These are phyloP conservation scores for Gadus macrocephalus DNA, from an alignment of 2,113 vertebrate species.

Conservation along the genomic window DNA sequence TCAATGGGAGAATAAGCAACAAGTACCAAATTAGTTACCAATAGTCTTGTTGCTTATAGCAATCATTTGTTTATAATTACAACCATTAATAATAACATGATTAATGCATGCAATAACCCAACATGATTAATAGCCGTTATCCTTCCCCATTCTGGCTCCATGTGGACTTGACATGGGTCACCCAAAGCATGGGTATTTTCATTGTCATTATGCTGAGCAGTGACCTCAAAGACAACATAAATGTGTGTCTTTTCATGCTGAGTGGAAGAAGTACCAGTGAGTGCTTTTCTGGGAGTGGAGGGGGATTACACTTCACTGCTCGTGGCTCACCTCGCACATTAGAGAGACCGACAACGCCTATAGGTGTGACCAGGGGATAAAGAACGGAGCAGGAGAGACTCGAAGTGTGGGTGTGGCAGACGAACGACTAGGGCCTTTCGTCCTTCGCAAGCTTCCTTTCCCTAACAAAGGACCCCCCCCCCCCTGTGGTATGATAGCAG, in stretches of 20 bases:
- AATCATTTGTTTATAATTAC: no score
- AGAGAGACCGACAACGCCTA: slow-evolving; percentile 35
- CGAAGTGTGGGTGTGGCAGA: not conserved
- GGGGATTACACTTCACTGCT: slow-evolving; percentile 16
- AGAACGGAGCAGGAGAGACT: not conserved
- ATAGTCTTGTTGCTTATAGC: no score
- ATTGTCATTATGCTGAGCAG: not conserved
- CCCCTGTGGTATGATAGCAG: slow-evolving; percentile 6
- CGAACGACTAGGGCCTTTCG: not conserved
- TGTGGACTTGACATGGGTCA: no score
- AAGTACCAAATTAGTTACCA: no score
- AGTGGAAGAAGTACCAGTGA: slow-evolving; percentile 35
- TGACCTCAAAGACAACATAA: slow-evolving; percentile 15
- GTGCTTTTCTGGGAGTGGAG: not conserved
- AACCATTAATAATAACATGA: no score
- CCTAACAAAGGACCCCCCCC: slow-evolving; percentile 35
- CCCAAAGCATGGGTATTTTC: not conserved
- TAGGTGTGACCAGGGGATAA: slow-evolving; percentile 46
- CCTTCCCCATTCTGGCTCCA: no score
- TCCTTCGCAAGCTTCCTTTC: slow-evolving; percentile 12
- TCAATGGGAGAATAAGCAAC: no score
- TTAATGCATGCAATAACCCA: no score
- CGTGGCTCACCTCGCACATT: slow-evolving; percentile 55
- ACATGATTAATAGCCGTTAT: no score
- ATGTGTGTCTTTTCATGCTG: slow-evolving; percentile 51